Percentiles rank a stretch among this genome's conserved stretches.
Evolutionary conservation across 2,888 invertebrate genomes (phyloP).

Genomic region (Nemoura dubitans): DNA sequence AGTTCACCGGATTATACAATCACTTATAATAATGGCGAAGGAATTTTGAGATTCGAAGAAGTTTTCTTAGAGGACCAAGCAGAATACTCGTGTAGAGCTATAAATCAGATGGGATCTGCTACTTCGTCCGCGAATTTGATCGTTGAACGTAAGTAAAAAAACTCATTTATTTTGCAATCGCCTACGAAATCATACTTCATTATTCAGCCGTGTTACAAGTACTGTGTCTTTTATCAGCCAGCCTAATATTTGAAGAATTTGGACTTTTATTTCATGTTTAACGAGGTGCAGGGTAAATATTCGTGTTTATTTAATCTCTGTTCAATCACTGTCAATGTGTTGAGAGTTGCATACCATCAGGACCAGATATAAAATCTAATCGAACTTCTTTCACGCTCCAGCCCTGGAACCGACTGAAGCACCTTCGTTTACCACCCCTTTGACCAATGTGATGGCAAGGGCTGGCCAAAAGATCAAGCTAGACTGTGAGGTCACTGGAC

Average conservation of each 20-base stretch:
- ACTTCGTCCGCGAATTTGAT: conserved; percentile 70
- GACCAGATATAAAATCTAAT: neutral
- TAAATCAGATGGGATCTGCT: conserved; percentile 73
- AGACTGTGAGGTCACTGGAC: conserved; percentile 73
- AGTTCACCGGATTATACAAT: conserved; percentile 77
- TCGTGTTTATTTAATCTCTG: neutral
- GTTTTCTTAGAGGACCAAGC: conserved; percentile 74
- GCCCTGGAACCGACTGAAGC: conserved; percentile 70
- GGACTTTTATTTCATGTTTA: neutral
- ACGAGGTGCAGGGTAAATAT: neutral
- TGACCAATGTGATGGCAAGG: conserved; percentile 76
- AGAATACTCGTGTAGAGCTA: conserved; percentile 74
- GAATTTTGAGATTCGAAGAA: conserved; percentile 76
- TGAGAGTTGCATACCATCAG: neutral
- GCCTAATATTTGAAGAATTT: neutral
- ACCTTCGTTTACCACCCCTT: conserved; percentile 69
- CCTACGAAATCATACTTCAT: neutral
- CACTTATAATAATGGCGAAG: conserved; percentile 84
- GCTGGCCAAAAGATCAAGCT: conserved; percentile 77
- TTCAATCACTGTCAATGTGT: neutral
- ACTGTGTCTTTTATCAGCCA: neutral
- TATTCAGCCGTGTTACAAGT: neutral
- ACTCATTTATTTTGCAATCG: conserved; percentile 29
- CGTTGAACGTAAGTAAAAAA: conserved; percentile 71
- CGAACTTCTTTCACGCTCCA: conserved; percentile 55